phyloP scores from a whole-genome alignment of 2,888 invertebrate species.

The Thymelicus acteon region DNA sequence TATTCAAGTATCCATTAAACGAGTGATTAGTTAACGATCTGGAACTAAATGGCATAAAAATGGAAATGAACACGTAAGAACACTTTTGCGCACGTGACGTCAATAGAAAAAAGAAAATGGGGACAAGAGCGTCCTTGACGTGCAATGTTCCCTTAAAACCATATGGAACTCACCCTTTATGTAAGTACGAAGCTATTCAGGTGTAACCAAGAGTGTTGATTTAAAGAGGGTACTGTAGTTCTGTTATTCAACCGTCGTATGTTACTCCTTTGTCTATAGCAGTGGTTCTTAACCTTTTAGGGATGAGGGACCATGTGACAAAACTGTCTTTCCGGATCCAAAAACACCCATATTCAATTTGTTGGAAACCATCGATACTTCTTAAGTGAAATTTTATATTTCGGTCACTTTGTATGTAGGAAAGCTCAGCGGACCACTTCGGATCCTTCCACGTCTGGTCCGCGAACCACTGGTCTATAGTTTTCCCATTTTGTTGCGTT shows the following conservation, averaged over 20 bases:
- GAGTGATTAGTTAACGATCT: conserved; percentile 30
- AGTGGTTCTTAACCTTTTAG: no score
- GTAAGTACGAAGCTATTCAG: conserved; percentile 3
- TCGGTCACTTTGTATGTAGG: no score
- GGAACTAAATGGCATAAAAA: conserved; percentile 41
- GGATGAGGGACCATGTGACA: no score
- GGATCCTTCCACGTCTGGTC: no score
- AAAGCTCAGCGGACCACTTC: no score
- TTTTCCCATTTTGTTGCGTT: no score
- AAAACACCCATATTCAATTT: no score
- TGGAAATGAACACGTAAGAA: conserved; percentile 61
- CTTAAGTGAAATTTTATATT: no score
- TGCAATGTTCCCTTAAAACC: conserved; percentile 24
- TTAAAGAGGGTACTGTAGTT: not conserved
- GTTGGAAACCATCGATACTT: no score
- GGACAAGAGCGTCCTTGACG: conserved; percentile 25
- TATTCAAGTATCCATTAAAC: conserved; percentile 22
- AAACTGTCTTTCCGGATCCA: no score
- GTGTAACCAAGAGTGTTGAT: conserved; percentile 7
- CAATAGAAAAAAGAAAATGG: conserved; percentile 42
- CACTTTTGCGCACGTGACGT: conserved; percentile 71
- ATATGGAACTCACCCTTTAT: conserved; percentile 32
- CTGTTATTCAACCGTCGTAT: conserved; percentile 2
- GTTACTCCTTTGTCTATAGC: no score
- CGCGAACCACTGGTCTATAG: no score